phyloP scores from a whole-genome alignment of 2,113 vertebrate genomes.

The Chloropsis hardwickii region DNA sequence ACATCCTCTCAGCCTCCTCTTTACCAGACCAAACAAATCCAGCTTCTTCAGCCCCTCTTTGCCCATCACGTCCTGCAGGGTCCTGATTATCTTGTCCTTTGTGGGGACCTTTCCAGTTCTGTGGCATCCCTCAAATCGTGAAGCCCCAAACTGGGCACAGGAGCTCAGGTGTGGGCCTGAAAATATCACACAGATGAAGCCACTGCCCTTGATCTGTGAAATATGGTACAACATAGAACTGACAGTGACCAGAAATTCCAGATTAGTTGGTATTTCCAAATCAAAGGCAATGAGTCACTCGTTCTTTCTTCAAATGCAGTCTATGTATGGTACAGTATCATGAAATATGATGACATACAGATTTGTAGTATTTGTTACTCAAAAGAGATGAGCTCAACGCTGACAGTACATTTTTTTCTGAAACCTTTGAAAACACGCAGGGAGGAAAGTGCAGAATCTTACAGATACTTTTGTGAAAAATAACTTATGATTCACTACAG shows the following conservation, averaged over 20 bases:
- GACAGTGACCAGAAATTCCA: not conserved
- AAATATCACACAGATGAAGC: not conserved
- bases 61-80: not conserved
- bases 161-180: not conserved
- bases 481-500: not conserved
- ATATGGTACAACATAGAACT: not conserved
- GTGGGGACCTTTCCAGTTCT: not conserved
- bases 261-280: not conserved
- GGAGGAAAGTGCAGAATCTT: not conserved
- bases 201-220: not conserved
- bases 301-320: not conserved
- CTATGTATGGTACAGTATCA: not conserved
- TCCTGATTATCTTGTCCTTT: not conserved
- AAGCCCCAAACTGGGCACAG: not conserved
- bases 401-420: not conserved
- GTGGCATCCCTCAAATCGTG: not conserved
- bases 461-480: not conserved
- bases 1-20: not conserved
- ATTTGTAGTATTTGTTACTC: not conserved
- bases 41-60: not conserved
- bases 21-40: not conserved
- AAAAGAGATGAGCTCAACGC: not conserved
- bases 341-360: not conserved
- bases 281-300: not conserved
- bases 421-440: not conserved